Percentiles rank a stretch among this genome's conserved stretches.
These are phyloP conservation scores for Arion vulgaris DNA, from an alignment of 1,140 invertebrate species.

Conservation along the genomic window DNA sequence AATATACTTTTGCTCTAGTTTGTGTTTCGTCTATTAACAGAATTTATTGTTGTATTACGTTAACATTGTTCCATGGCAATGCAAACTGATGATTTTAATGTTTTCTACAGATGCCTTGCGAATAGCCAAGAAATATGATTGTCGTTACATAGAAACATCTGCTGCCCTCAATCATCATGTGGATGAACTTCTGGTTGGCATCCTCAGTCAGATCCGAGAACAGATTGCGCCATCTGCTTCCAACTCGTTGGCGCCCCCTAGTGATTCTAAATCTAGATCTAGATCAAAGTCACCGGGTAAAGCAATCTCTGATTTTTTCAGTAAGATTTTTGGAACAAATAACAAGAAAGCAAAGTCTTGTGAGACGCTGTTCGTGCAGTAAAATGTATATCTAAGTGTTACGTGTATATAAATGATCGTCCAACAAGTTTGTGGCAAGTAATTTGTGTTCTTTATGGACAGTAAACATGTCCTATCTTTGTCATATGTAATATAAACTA, in stretches of 20 bases:
- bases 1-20: too few relatives aligned
- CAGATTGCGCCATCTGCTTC: slow-evolving; percentile 42
- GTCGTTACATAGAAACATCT: slow-evolving; percentile 88
- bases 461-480: too few relatives aligned
- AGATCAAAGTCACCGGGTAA: slow-evolving; percentile 41
- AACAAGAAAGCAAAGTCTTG: slow-evolving; percentile 59
- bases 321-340: slow-evolving; percentile 53
- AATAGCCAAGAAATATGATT: slow-evolving; percentile 80
- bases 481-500: too few relatives aligned
- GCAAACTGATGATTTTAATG: too few relatives aligned
- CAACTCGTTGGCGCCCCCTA: slow-evolving; percentile 9
- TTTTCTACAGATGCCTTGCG: slow-evolving; percentile 59
- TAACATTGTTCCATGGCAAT: too few relatives aligned
- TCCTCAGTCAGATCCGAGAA: slow-evolving; percentile 77
- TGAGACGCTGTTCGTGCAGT: slow-evolving; percentile 48
- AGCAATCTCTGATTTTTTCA: slow-evolving; percentile 46
- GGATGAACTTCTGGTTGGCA: slow-evolving; percentile 85
- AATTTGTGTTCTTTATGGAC: too few relatives aligned
- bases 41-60: too few relatives aligned
- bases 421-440: too few relatives aligned
- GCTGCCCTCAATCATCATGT: slow-evolving; percentile 86
- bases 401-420: too few relatives aligned
- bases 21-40: too few relatives aligned
- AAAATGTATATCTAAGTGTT: too few relatives aligned
- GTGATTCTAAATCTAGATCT: slow-evolving; percentile 12